Evolutionary conservation across 2,113 vertebrate species (phyloP), one percentile per base, ranked within the genome.

Genomic region (Sphyrna mokarran): DNA sequence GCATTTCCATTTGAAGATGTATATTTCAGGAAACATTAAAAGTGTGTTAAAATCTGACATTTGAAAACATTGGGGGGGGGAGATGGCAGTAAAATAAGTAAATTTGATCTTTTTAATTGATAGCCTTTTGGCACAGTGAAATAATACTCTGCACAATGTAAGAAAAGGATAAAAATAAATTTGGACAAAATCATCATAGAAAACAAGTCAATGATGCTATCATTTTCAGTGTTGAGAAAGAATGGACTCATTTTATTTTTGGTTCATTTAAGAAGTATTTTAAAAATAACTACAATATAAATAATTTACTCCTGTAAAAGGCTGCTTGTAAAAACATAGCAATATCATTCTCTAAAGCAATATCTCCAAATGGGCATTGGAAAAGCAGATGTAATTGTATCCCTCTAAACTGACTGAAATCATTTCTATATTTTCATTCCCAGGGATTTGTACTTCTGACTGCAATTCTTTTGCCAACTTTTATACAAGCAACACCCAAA

Each of bases 261-360:
- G 33, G 23, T 14, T 48, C 48, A 72, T 43, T 95, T 95, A 1
- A 72, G 69, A 95, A 33, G 23, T 37, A 72, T 72, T 76, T 54
- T 8, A 20, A 95, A 95, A 95, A 95, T 95, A 76, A 95, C 43
- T 72, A 48, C 13, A 22, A 72, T 33, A 95, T 95, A 95, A 95
- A 95, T 95, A 95, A 95, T 76, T 95, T 54, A 95, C 26, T 95
- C 94, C 43, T 93, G 16, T 66, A 93, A 93, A 66, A 93, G 89
- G 89, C 18, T 40, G 29, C 63, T 93, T 93, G 89, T 66, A 37
- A 63, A 93, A 68, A 93, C 61, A 93, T 23, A 18, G 14, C 94
- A 13, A 48, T 72, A 72, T 76, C 40, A 29, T 95, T 95, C 69
- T 54, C 69, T 95, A 43, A 95, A 95, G 43, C 23, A 72, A 72